Evolutionary conservation across 2,113 vertebrate species (phyloP).

Genomic region (Podarcis raffonei): DNA sequence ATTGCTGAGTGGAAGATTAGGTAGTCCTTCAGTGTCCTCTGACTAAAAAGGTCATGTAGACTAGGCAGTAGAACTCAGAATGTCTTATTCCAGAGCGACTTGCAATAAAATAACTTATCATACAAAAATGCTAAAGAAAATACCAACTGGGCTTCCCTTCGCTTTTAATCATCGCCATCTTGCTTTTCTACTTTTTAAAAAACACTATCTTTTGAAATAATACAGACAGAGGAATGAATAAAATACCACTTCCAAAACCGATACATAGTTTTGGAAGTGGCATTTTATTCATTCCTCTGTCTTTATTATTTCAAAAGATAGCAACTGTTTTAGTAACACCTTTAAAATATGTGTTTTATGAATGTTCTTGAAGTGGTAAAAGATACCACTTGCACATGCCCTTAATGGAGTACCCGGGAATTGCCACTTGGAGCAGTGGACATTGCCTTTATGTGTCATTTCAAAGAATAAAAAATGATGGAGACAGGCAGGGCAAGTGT

Average conservation of each 20-base stretch:
- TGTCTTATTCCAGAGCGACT: neutral
- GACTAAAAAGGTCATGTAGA: neutral
- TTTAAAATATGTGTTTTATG: neutral
- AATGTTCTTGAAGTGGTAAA: neutral
- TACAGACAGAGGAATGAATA: neutral
- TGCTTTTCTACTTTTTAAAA: neutral
- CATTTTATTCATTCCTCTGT: too few relatives aligned
- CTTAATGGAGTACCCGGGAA: neutral
- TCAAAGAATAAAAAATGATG: neutral
- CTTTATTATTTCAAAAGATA: neutral
- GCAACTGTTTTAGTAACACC: neutral
- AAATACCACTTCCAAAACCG: neutral
- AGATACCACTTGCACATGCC: neutral
- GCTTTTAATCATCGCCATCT: neutral
- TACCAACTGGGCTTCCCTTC: too few relatives aligned
- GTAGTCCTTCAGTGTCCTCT: neutral
- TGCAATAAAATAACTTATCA: neutral
- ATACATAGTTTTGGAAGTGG: too few relatives aligned
- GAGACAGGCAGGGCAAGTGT: neutral
- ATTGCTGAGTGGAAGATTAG: neutral
- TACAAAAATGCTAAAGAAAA: neutral
- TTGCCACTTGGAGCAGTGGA: neutral
- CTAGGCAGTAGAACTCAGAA: neutral
- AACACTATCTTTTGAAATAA: neutral
- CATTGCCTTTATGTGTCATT: neutral